phyloP scores from a whole-genome alignment of 1,140 invertebrate genomes.

The Philotrypesis tridentata region DNA sequence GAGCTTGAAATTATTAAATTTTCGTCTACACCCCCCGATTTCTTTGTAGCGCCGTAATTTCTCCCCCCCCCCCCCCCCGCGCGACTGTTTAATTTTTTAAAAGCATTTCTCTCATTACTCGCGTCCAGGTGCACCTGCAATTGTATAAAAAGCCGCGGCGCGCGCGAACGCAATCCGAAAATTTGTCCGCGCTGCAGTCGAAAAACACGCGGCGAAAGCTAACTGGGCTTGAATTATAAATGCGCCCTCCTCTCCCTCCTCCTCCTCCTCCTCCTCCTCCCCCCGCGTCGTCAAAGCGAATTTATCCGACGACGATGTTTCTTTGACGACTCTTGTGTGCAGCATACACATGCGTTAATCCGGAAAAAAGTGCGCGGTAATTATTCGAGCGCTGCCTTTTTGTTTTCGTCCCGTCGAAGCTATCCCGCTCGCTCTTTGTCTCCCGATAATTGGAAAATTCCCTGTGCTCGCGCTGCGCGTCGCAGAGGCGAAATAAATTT shows the following conservation, averaged over 20 bases:
- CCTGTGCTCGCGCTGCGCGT: slow-evolving; percentile 25
- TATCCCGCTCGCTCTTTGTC: slow-evolving; percentile 31
- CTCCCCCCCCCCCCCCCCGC: no score
- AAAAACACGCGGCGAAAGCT: neutral
- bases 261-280: no score
- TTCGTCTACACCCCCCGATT: no score
- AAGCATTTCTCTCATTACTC: no score
- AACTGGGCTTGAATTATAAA: slow-evolving; percentile 48
- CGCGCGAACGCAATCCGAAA: no score
- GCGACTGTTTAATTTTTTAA: no score
- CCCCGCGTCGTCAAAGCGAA: slow-evolving; percentile 31
- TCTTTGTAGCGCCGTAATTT: no score
- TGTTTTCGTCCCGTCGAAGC: slow-evolving; percentile 6
- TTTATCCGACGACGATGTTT: slow-evolving; percentile 27
- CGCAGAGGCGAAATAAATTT: neutral
- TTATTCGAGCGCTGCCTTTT: slow-evolving; percentile 43
- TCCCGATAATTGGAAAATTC: slow-evolving; percentile 50
- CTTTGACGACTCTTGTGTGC: slow-evolving; percentile 37
- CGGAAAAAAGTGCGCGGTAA: slow-evolving; percentile 38
- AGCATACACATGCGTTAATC: slow-evolving; percentile 19
- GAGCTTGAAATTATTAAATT: no score
- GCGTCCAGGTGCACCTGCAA: no score
- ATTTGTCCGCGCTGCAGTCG: slow-evolving; percentile 12
- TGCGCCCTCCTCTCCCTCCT: neutral
- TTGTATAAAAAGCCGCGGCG: no score